Evolutionary conservation across 2,113 vertebrate genomes (phyloP), one percentile per base, ranked within the genome.

Genomic region (Alexandromys fortis): DNA sequence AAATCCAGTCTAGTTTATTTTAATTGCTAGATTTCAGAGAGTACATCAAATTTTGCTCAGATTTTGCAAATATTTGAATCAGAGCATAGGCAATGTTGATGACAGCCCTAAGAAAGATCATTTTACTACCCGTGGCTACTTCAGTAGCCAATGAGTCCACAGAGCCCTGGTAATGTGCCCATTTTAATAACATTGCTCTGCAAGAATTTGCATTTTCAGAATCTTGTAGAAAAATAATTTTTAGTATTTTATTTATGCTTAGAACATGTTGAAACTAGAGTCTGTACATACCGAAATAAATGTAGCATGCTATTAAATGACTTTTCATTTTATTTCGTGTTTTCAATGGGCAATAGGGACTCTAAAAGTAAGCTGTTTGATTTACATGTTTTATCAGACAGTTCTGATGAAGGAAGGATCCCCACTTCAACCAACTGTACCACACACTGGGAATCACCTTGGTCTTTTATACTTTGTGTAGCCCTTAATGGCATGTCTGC

Each of bases 401-500:
- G 21, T 55, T 90, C 49, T 38, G 9, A 49, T 92, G 49, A 61
- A 93, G 33, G n/a, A 28, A 93, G 33, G 42, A 28, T 49, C 55
- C 55, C 65, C 47, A 91, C 55, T 95, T 81, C 33, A 75, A 89
- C 82, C 42, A 45, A 65, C 45, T 86, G 11, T 58, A 55, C 5
- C 7, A 86, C 26, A 78, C 21, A 78, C 8, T 88, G 30, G 30
- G 26, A 90, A 58, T 92, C 78, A 79, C 87, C 90, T 52, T 83
- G 30, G 38, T 45, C 65, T 61, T 65, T 1, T 93, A 2, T 70
- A 88, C 65, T 90, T 93, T 94, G 89, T 24, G 76, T 24, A 89
- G 88, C 93, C 35, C 55, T 77, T 94, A 94, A 95, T 49, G 73
- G 52, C 65, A 87, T 38, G 33, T 75, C 78, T 63, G 63, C n/a